Base-by-base conservation (phyloP, 2,797 vertebrate species). In the Mormyrus hasselquistii region DNA sequence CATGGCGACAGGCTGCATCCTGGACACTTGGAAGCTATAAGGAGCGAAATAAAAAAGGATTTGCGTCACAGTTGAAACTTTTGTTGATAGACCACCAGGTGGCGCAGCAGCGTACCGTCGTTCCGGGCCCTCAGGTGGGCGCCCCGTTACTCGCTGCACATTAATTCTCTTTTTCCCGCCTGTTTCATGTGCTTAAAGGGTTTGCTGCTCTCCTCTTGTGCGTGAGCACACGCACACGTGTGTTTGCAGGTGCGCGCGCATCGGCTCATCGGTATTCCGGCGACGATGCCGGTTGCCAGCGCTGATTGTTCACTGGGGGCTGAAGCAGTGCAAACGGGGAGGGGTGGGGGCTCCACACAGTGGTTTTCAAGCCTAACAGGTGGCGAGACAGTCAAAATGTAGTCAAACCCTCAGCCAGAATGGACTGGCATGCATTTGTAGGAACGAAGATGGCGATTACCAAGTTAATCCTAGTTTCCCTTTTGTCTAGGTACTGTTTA, bases 1-100 rank as follows among this genome's bases (percentile, higher is more conserved):
- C 86, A 88, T 90, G 50, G 87, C 7, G 85, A 90, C 87, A 49
- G 6, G 49, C 44, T 88, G 16, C 62, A 87, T 93, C 89, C 88
- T 29, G 34, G 91, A 89, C 84, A 16, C 87, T 91, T 92, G 79
- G 92, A 91, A 91, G 90, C 90, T 79, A 79, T 16, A 19, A n/a
- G 38, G 34, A 44, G 38, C 0, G 0, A 38, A 34, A 69, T 25
- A 62, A 90, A 92, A 92, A 90, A 91, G 91, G 55, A 57, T 34
- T 41, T 65, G 47, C 55, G 29, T 89, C 57, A 89, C 29, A 29
- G 19, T 47, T 4, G 2, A 29, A 65, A 65, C 44, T 86, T 86
- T 89, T 41, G 55, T 41, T 50, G 82, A 10, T 4, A 4, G 5
- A 10, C n/a, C 38, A 44, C 5, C 34, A 55, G 25, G n/a, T 53